A percentile compares a stretch with the other conserved stretches of the same genome.
Conservation (phyloP, 2,888 invertebrate genomes). For the Platycheirus rosarum region DNA sequence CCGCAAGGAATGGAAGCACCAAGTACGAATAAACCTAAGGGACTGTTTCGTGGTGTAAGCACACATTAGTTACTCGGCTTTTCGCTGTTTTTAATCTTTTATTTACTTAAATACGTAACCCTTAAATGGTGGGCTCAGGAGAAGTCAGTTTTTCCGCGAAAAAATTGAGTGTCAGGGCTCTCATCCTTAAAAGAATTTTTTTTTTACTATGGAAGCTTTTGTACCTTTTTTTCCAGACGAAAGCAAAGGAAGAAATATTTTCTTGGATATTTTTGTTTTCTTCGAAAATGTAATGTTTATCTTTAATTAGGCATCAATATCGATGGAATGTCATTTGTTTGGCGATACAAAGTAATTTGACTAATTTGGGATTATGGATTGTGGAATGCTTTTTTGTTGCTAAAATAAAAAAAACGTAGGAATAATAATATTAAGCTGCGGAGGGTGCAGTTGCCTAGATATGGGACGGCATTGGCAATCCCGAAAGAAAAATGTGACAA, state of each 20-base stretch:
- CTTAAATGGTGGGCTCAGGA: constrained; percentile 37
- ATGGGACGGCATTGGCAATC: not conserved
- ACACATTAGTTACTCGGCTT: constrained; percentile 43
- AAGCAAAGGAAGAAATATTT: not conserved
- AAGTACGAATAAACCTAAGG: not conserved
- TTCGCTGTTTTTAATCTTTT: constrained; percentile 59
- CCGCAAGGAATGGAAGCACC: constrained; percentile 12
- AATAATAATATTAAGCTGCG: constrained; percentile 19
- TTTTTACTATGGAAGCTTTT: too few relatives aligned
- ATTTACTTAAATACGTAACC: constrained; percentile 62
- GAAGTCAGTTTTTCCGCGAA: constrained; percentile 29
- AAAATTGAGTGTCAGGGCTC: constrained; percentile 6
- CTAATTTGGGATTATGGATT: constrained; percentile 59
- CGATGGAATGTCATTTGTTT: constrained; percentile 64
- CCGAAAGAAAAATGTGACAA: constrained; percentile 10
- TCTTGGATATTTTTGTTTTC: not conserved
- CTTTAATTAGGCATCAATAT: constrained; percentile 68
- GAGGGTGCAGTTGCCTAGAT: constrained; percentile 54
- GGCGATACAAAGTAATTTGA: constrained; percentile 64
- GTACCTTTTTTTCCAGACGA: not conserved
- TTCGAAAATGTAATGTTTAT: constrained; percentile 58
- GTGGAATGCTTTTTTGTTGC: constrained; percentile 34
- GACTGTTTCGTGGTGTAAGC: constrained; percentile 21
- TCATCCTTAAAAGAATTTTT: constrained; percentile 26
- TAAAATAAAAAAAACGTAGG: not conserved